Conservation (phyloP, 2,888 invertebrate species). For the Chromoteleia sp. region DNA sequence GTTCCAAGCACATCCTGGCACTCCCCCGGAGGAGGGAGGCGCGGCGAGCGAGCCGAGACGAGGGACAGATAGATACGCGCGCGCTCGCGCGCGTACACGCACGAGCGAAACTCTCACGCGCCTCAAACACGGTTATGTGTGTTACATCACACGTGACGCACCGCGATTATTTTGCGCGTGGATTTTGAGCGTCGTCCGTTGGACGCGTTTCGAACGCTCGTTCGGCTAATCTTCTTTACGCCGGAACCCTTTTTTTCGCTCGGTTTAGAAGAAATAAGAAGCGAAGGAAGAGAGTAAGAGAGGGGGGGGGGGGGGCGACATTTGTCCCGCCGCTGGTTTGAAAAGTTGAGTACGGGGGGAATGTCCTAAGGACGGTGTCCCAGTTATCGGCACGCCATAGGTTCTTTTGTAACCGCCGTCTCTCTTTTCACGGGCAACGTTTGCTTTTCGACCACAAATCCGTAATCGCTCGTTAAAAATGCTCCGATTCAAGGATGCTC, state of each 20-base stretch:
- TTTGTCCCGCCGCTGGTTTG: constrained; percentile 46
- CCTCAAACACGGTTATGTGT: constrained; percentile 46
- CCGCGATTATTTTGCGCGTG: constrained; percentile 46
- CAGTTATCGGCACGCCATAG: constrained; percentile 58
- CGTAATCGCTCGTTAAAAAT: not conserved
- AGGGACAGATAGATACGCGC: constrained; percentile 79
- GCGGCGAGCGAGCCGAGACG: constrained; percentile 76
- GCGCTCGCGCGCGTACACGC: constrained; percentile 51
- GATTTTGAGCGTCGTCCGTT: constrained; percentile 27
- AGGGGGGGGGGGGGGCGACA: not conserved
- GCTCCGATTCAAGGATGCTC: constrained; percentile 16
- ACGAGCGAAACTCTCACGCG: constrained; percentile 53
- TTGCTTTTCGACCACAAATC: constrained; percentile 1
- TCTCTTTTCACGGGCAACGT: constrained; percentile 45
- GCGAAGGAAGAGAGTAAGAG: constrained; percentile 2
- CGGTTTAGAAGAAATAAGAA: not conserved
- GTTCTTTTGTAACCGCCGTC: constrained; percentile 46
- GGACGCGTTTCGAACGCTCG: not conserved
- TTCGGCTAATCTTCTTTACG: too few relatives aligned
- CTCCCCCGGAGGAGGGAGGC: constrained; percentile 80
- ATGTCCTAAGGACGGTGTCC: constrained; percentile 64
- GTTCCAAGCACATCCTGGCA: constrained; percentile 85
- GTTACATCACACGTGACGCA: constrained; percentile 69
- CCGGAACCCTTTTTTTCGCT: constrained; percentile 14
- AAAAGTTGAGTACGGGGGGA: constrained; percentile 63